These are phyloP conservation scores for Sciaenops ocellatus DNA, from an alignment of 2,797 vertebrate genomes.

Conservation along the genomic window DNA sequence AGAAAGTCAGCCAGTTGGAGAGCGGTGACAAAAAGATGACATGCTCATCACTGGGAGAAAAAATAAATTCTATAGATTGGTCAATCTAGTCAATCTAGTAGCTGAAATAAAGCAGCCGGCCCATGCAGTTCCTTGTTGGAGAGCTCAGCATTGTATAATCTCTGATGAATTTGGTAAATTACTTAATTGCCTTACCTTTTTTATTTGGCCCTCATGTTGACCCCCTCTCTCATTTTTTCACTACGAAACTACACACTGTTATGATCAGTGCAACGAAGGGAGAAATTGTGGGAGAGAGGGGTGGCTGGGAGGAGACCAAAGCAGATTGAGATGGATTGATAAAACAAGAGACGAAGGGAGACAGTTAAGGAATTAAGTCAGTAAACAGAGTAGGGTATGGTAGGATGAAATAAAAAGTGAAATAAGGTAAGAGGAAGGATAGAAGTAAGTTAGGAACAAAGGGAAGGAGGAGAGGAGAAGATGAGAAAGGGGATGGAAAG, in stretches of 20 bases:
- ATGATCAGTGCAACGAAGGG: not conserved
- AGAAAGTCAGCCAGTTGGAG: not conserved
- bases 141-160: not conserved
- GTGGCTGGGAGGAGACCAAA: too few relatives aligned
- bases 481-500: not conserved
- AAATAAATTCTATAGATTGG: not conserved
- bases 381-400: not conserved
- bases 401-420: not conserved
- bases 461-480: not conserved
- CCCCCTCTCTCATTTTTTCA: not conserved
- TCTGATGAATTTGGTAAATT: not conserved
- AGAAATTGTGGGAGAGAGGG: too few relatives aligned
- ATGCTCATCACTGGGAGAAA: not conserved
- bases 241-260: not conserved
- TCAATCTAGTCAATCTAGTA: not conserved
- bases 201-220: too few relatives aligned
- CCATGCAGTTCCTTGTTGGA: not conserved
- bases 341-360: not conserved
- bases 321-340: not conserved
- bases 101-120: conserved; percentile 13
- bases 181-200: not conserved
- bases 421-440: not conserved
- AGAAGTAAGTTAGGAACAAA: not conserved
- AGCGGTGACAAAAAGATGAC: conserved; percentile 9
- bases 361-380: not conserved